Base-by-base conservation (phyloP, 92 coral and sea anemone genomes). In the Porites divaricata region DNA sequence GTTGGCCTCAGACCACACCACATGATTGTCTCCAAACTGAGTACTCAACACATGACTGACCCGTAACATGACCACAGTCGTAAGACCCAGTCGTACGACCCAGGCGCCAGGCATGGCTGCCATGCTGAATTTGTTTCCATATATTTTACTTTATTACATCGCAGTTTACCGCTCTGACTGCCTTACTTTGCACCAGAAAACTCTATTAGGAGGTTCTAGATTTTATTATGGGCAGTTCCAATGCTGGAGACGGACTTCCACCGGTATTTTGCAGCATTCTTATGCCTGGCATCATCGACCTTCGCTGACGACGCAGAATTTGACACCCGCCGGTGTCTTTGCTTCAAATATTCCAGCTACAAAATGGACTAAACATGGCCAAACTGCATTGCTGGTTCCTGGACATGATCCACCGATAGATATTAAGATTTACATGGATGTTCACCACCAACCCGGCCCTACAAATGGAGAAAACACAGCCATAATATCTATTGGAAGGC, bases 41-140 rank as follows among this genome's bases (percentile, higher is more conserved):
- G n/a, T n/a, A n/a, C n/a, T n/a, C n/a, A n/a, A n/a, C n/a, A n/a
- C n/a, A n/a, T n/a, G n/a, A n/a, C n/a, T n/a, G n/a, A n/a, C n/a
- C n/a, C n/a, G n/a, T n/a, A n/a, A n/a, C n/a, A 14, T 56, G 61
- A 56, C 14, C 61, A 7, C 61, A 56, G 61, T 56, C 14, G 14
- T 56, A 56, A 56, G 8, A 56, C 14, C 14, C 8, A 7, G 14
- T 56, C 8, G 67, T n/a, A n/a, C n/a, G n/a, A n/a, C n/a, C n/a
- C 71, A 72, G 76, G 76, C 76, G 76, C 76, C 76, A 72, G 56
- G 76, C 76, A 72, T 72, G 76, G 76, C 76, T 19, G 58, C 76
- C 76, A 72, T 61, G 76, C 53, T 35, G 56, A 35, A 6, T 72
- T 49, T 6, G 76, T 49, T 72, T 14, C 19, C 56, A 49, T 19